Conservation (phyloP, 23 tunicate genomes). For the Trididemnum miniatum region DNA sequence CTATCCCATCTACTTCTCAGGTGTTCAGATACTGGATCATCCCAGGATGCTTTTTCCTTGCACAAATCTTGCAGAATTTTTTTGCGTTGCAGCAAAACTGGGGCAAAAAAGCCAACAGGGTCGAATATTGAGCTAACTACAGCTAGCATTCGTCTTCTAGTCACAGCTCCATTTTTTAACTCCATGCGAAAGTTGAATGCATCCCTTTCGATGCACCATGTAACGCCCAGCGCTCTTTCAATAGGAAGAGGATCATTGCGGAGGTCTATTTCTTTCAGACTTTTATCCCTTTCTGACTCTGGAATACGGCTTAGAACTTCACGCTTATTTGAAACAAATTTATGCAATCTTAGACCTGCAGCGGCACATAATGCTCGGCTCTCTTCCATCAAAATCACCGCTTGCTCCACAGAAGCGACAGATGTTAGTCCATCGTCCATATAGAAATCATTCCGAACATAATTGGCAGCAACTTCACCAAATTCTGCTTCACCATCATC, state of each 20-base stretch:
- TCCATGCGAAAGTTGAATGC: not conserved
- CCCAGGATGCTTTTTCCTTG: not conserved
- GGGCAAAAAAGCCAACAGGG: conserved; percentile 28
- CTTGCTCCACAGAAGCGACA: no score
- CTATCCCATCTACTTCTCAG: conserved; percentile 2
- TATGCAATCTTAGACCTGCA: no score
- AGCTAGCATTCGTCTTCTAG: conserved; percentile 22
- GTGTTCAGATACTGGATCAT: conserved; percentile 5
- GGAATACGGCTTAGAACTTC: no score
- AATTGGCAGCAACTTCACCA: no score
- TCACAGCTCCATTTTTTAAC: not conserved
- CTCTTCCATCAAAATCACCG: no score
- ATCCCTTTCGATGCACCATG: conserved; percentile 30
- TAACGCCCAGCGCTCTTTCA: conserved; percentile 6
- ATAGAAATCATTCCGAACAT: no score
- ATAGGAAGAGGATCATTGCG: conserved; percentile 11
- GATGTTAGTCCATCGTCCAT: no score
- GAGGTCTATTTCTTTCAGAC: conserved; percentile 3
- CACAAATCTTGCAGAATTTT: conserved; percentile 15
- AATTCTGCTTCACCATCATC: no score
- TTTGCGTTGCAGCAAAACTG: conserved; percentile 10
- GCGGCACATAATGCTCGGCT: no score
- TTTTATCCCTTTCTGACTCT: no score
- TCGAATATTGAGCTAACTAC: conserved; percentile 22
- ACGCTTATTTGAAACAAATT: no score